These are phyloP conservation scores for Silurus glanis DNA, from an alignment of 2,113 vertebrate genomes.

Conservation along the genomic window DNA sequence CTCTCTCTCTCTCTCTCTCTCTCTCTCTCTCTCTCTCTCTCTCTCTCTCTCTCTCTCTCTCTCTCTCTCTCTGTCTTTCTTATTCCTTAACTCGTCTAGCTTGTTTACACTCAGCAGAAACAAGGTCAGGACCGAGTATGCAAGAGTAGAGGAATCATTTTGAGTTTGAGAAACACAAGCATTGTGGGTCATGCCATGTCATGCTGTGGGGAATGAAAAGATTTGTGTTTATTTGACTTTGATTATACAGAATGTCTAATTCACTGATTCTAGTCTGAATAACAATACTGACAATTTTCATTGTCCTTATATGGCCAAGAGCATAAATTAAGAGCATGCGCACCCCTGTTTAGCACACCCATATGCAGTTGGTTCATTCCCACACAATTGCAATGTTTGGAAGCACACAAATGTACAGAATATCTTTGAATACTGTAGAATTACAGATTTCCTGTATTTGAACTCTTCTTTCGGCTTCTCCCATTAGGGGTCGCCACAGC, in stretches of 20 bases:
- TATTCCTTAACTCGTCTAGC: slow-evolving; percentile 40
- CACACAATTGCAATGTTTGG: too few species aligned
- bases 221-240: slow-evolving; percentile 43
- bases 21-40: slow-evolving; percentile 37
- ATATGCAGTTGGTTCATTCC: too few species aligned
- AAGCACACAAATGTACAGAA: too few species aligned
- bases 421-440: too few species aligned
- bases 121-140: slow-evolving; percentile 71
- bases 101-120: slow-evolving; percentile 69
- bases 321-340: too few species aligned
- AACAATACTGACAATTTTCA: not conserved
- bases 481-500: too few species aligned
- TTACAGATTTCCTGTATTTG: too few species aligned
- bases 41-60: slow-evolving; percentile 53
- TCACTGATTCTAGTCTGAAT: not conserved
- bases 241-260: slow-evolving; percentile 25
- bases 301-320: too few species aligned
- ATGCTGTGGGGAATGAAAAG: slow-evolving; percentile 34
- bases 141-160: slow-evolving; percentile 56
- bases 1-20: slow-evolving; percentile 54
- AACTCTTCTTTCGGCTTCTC: too few species aligned
- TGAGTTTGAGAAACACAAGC: slow-evolving; percentile 56
- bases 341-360: too few species aligned
- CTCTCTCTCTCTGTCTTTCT: slow-evolving; percentile 36
- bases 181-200: slow-evolving; percentile 29